These are phyloP conservation scores for Nasonia oneida DNA, from an alignment of 2,888 invertebrate species.

Conservation along the genomic window DNA sequence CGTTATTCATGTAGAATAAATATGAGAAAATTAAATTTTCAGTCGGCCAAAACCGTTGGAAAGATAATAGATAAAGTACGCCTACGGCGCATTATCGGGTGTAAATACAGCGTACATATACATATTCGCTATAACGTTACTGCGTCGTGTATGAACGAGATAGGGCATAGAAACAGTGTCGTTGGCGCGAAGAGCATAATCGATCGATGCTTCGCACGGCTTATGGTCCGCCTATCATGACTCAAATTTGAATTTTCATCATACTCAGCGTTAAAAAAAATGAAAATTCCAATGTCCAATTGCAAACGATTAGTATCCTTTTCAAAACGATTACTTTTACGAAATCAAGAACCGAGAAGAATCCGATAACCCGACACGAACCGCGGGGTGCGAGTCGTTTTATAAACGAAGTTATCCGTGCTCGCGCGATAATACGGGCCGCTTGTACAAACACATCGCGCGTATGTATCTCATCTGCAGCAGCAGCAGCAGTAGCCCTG, in stretches of 20 bases:
- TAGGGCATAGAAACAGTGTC: not conserved
- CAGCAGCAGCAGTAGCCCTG: not conserved
- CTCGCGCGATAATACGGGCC: not conserved
- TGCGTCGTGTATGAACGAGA: not conserved
- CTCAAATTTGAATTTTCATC: not conserved
- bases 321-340: no score
- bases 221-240: not conserved
- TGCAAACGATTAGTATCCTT: not conserved
- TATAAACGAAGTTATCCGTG: not conserved
- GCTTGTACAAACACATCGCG: not conserved
- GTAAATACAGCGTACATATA: not conserved
- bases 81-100: slow-evolving; percentile 14
- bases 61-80: slow-evolving; percentile 28
- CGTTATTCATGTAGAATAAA: no score
- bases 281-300: not conserved
- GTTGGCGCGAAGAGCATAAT: not conserved
- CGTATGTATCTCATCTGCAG: not conserved
- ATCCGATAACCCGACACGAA: not conserved
- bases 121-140: not conserved
- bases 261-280: not conserved
- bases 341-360: not conserved
- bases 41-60: not conserved
- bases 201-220: not conserved
- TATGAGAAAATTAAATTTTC: not conserved
- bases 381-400: not conserved